Conservation (phyloP, 2,113 vertebrate species). For the Tragelaphus strepsiceros region DNA sequence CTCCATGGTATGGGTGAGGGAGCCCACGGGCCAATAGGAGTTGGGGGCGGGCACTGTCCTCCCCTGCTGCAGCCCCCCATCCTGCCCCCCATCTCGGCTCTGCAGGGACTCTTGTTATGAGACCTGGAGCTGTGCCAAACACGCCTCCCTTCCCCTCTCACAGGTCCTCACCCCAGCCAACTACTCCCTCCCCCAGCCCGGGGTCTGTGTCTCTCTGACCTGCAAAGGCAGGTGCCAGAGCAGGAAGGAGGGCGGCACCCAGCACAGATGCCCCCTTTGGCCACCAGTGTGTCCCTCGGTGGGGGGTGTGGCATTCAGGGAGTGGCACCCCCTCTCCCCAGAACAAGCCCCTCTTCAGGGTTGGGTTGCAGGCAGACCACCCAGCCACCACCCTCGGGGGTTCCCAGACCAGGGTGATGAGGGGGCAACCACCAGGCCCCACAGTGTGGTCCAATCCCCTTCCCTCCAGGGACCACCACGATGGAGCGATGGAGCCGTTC, state of each 20-base stretch:
- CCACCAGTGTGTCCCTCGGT: rapidly evolving
- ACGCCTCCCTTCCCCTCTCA: not conserved
- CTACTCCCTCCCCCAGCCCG: not conserved
- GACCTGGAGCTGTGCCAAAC: not conserved
- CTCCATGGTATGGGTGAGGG: rapidly evolving
- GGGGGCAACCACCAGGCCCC: not conserved
- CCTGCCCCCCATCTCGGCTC: not conserved
- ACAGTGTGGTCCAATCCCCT: not conserved
- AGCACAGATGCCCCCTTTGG: not conserved
- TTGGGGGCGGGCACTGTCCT: rapidly evolving
- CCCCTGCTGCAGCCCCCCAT: no score
- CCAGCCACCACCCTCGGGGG: not conserved
- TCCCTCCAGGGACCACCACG: not conserved
- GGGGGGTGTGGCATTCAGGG: rapidly evolving
- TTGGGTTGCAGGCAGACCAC: not conserved
- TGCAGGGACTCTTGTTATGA: no score
- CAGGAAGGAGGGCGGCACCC: not conserved
- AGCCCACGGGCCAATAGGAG: rapidly evolving
- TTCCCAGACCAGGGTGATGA: not conserved
- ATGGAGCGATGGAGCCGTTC: rapidly evolving
- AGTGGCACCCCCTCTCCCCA: not conserved
- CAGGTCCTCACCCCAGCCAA: not conserved
- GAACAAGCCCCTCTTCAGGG: not conserved
- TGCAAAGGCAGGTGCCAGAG: not conserved
- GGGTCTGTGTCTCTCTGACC: not conserved